Conservation (phyloP, 1,140 invertebrate species). For the Melipona quadrifasciata region DNA sequence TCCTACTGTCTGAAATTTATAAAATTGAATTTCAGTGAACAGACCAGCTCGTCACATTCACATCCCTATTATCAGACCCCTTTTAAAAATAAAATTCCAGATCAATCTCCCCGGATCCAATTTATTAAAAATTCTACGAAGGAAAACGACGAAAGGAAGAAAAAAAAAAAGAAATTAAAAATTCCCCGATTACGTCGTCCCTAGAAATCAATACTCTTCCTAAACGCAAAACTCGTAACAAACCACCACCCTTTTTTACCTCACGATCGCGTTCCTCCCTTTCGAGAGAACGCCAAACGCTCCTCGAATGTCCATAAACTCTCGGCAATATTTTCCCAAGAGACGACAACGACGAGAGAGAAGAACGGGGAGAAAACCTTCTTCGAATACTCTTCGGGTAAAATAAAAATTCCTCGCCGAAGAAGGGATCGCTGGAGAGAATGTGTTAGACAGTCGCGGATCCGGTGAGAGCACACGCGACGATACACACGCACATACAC, state of each 20-base stretch:
- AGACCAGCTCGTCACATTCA: too few species aligned
- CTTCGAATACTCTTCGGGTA: too few species aligned
- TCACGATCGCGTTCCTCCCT: neutral
- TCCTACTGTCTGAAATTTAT: too few species aligned
- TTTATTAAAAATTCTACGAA: neutral
- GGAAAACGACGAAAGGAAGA: too few species aligned
- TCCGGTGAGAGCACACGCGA: neutral
- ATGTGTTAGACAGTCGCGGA: too few species aligned
- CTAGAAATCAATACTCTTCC: neutral
- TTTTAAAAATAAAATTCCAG: neutral
- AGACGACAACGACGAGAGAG: neutral
- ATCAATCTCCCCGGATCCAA: neutral
- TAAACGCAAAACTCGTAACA: neutral
- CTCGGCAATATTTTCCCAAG: neutral
- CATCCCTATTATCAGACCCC: neutral
- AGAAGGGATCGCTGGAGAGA: neutral
- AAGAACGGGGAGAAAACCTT: too few species aligned
- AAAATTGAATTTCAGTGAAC: too few species aligned
- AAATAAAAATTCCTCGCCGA: neutral
- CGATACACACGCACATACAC: conserved; percentile 28
- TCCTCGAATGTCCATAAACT: neutral
- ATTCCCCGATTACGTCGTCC: neutral
- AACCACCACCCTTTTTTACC: neutral
- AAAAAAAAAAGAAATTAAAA: too few species aligned
- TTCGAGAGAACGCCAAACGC: neutral